Evolutionary conservation across 2,797 vertebrate species (phyloP).

Genomic region (Sebastes hubbsi): DNA sequence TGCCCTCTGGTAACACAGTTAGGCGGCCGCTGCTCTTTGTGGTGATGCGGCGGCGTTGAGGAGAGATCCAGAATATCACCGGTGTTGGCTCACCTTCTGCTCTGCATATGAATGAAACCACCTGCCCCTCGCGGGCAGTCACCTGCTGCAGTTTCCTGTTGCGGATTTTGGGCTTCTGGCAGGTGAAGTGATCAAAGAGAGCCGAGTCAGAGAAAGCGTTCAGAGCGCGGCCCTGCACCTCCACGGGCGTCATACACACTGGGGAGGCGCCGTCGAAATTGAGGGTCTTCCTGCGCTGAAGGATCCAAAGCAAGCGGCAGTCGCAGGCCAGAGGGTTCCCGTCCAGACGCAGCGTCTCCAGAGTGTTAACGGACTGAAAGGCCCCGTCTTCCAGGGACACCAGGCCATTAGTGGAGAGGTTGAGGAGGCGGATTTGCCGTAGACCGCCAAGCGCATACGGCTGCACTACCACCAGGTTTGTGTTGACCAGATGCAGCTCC

Average conservation of each 20-base stretch:
- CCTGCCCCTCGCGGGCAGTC: constrained; percentile 88
- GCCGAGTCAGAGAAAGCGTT: constrained; percentile 89
- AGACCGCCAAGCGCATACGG: constrained; percentile 92
- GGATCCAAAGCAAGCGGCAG: constrained; percentile 96
- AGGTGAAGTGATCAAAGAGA: constrained; percentile 97
- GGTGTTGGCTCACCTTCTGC: constrained; percentile 94
- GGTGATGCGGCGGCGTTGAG: constrained; percentile 91
- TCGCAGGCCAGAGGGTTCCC: constrained; percentile 95
- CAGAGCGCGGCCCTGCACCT: constrained; percentile 92
- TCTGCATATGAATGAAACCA: constrained; percentile 90
- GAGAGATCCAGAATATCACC: constrained; percentile 94
- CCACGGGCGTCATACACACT: constrained; percentile 87
- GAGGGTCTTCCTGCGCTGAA: constrained; percentile 94
- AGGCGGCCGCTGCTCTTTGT: constrained; percentile 86
- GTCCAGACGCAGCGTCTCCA: constrained; percentile 93
- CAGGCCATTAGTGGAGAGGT: constrained; percentile 92
- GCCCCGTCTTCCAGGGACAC: constrained; percentile 92
- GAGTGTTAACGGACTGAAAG: constrained; percentile 94
- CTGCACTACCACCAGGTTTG: constrained; percentile 88
- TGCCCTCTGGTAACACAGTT: constrained; percentile 90
- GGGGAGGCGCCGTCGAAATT: constrained; percentile 93
- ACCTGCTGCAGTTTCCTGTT: constrained; percentile 94
- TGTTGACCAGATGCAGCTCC: constrained; percentile 93
- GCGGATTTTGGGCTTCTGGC: constrained; percentile 94
- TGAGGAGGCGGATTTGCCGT: constrained; percentile 93